Conservation (phyloP, 2,797 vertebrate genomes). For the Pteropus rufus region DNA sequence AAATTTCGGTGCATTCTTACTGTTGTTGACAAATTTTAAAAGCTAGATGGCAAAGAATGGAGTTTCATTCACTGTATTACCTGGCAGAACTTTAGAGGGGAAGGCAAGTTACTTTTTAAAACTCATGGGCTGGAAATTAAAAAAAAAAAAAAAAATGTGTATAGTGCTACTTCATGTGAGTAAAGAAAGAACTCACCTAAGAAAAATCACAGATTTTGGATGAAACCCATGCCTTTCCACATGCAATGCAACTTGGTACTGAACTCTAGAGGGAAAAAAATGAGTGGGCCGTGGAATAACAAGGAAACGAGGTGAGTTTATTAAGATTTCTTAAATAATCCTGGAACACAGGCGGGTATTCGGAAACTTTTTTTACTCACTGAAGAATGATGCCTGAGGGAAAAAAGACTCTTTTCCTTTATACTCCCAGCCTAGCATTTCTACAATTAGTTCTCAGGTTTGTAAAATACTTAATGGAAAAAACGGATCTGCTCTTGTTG, state of each 20-base stretch:
- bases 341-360: neutral
- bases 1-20: neutral
- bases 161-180: neutral
- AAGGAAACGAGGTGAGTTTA: neutral
- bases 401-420: neutral
- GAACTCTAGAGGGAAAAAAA: neutral
- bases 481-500: neutral
- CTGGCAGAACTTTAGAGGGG: neutral
- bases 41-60: neutral
- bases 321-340: neutral
- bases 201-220: neutral
- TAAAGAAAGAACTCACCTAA: neutral
- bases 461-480: neutral
- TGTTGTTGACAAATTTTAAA: slow-evolving; percentile 31
- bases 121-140: neutral
- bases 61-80: neutral
- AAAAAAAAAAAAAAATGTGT: neutral
- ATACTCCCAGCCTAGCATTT: neutral
- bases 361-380: neutral
- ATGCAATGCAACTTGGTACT: neutral
- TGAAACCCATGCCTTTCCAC: neutral
- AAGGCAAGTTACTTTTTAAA: neutral
- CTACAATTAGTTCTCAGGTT: neutral
- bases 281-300: neutral
- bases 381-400: neutral